Evolutionary conservation across 2,888 invertebrate species (phyloP).

Genomic region (Druceiella hillmani): DNA sequence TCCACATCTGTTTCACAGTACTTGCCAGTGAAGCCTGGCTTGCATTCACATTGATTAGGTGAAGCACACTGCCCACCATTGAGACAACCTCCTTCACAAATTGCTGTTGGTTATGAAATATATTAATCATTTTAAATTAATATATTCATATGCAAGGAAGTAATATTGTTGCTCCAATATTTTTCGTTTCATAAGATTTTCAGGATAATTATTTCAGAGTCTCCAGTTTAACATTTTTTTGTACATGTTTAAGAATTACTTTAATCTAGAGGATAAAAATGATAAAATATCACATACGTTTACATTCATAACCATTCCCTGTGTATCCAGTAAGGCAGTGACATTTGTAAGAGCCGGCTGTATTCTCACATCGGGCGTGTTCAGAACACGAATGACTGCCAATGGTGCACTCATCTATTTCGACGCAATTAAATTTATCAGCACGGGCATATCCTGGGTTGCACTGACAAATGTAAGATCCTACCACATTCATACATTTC

Average conservation of each 20-base stretch:
- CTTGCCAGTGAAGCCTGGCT: slow-evolving; percentile 73
- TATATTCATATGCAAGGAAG: too few relatives aligned
- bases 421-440: slow-evolving; percentile 75
- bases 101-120: slow-evolving; percentile 50
- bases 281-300: too few relatives aligned
- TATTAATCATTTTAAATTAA: too few relatives aligned
- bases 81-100: slow-evolving; percentile 73
- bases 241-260: background rate
- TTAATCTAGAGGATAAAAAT: too few relatives aligned
- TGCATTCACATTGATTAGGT: slow-evolving; percentile 74
- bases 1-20: slow-evolving; percentile 84
- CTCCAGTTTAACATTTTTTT: background rate
- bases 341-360: slow-evolving; percentile 76
- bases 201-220: too few relatives aligned
- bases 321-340: slow-evolving; percentile 64
- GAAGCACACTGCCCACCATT: slow-evolving; percentile 78
- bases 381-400: slow-evolving; percentile 69
- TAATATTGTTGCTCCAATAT: too few relatives aligned
- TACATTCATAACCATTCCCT: slow-evolving; percentile 74
- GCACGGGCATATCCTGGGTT: slow-evolving; percentile 69
- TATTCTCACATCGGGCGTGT: slow-evolving; percentile 75
- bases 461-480: slow-evolving; percentile 82
- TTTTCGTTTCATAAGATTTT: too few relatives aligned
- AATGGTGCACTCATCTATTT: slow-evolving; percentile 72
- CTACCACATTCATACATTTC: slow-evolving; percentile 74